Base-by-base conservation (phyloP, 2,888 invertebrate species). In the Tanytarsus gracilentus region DNA sequence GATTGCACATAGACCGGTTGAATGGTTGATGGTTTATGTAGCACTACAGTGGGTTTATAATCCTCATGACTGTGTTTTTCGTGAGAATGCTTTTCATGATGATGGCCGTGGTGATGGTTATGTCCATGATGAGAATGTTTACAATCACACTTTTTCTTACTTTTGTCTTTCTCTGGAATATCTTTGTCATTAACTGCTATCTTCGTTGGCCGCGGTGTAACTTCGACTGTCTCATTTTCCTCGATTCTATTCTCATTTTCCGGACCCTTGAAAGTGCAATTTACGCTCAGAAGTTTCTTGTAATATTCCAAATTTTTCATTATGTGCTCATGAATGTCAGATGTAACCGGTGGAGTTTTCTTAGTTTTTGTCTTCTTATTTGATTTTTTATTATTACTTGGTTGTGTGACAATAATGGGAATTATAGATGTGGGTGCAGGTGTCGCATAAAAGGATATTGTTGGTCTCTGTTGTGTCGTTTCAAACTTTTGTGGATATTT, bases 281-380 rank as follows among this genome's bases (percentile, higher is more conserved):
- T 55, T 23, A 40, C 4, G 16, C 25, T 39, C 7, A 55, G 26
- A 26, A 55, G n/a, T 39, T 55, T 36, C 5, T 40, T 21, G 18
- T 55, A 55, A 39, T 39, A 55, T 26, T 55, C 55, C 11, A 55
- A 33, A 33, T 55, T 55, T 11, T 55, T 23, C 3, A 55, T 36
- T 2, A 55, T 40, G 26, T 55, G 39, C 16, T 55, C 40, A 40
- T 40, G 39, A 9, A 40, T 39, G 8, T 49, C 6, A 14, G 1
- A 16, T 9, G 52, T 6, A 18, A 11, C 33, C 4, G 55, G 2
- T 26, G 55, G 25, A 18, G 39, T 16, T 40, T 39, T 40, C 6
- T 25, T 18, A 4, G 14, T 2, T 40, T 55, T 40, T 23, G 39
- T 55, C 27, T 55, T 55, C 26, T 40, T 55, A 25, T 55, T 55